Evolutionary conservation across 2,888 invertebrate species (phyloP), one percentile per base, ranked within the genome.

Genomic region (Camptogramma bilineatum): DNA sequence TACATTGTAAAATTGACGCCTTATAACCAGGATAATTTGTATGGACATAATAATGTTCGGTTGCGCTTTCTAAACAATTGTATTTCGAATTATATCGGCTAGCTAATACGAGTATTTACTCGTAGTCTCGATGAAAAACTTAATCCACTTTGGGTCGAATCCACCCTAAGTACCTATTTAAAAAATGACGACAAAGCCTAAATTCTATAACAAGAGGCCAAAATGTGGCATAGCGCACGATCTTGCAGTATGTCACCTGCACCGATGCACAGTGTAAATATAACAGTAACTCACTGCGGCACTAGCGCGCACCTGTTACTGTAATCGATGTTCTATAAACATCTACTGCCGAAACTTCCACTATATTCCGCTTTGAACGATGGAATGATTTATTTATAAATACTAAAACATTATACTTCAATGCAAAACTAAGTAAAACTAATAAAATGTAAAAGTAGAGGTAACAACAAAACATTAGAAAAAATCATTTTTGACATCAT

Each of bases 271-370:
- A 52, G 63, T 70, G 83, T 87, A 87, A 86, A 86, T 87, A 87
- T 86, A 85, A 85, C 87, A 82, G 85, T 90, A 86, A 85, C 84
- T 90, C 88, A 86, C 78, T 72, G 78, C 69, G 76, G 85, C 84
- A 83, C 83, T 91, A 86, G 75, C 76, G 70, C 79, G 81, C 91
- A 91, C 91, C 90, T 90, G 90, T 84, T 85, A 85, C 89, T 64
- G 77, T 85, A 84, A 88, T 87, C 86, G 86, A 87, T 86, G 86
- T 80, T 78, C 79, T 65, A 68, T 78, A 79, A 78, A 80, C 81
- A 70, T 68, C 64, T 59, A 63, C 69, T 66, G 61, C 52, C 66
- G 48, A 48, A 69, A 65, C 71, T 68, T 61, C 59, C 44, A 63
- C 47, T 67, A 65, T 66, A 68, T 58, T 51, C 46, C 8, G 8